phyloP scores from a whole-genome alignment of 2,888 invertebrate species.

The Orthonychiurus folsomi region DNA sequence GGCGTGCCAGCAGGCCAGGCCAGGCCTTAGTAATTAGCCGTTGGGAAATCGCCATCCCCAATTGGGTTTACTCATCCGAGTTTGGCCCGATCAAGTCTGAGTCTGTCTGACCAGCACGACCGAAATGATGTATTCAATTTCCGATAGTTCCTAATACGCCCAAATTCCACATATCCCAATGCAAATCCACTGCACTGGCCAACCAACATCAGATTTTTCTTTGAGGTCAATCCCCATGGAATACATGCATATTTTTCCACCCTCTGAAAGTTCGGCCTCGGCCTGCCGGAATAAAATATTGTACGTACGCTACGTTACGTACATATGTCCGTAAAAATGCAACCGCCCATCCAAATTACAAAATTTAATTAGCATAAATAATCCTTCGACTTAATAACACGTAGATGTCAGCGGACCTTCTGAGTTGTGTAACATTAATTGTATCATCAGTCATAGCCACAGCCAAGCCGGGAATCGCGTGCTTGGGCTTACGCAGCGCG shows the following conservation, averaged over 20 bases:
- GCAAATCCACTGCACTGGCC: too few species aligned
- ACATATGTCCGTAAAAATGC: too few species aligned
- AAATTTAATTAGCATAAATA: conserved; percentile 1
- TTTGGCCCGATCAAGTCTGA: too few species aligned
- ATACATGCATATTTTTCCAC: neutral
- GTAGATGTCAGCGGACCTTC: too few species aligned
- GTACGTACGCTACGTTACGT: too few species aligned
- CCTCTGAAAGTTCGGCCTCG: neutral
- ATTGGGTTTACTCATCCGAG: too few species aligned
- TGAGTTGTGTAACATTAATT: neutral
- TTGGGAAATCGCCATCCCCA: too few species aligned
- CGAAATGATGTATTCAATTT: neutral
- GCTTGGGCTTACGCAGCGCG: too few species aligned
- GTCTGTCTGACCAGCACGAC: neutral
- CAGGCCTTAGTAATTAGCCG: neutral
- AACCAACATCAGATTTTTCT: neutral
- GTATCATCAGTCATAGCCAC: neutral
- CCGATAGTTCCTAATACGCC: neutral
- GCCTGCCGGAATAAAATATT: too few species aligned
- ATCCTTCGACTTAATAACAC: too few species aligned
- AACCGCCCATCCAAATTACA: neutral
- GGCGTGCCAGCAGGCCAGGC: too few species aligned
- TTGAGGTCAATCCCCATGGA: neutral
- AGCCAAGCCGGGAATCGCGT: neutral
- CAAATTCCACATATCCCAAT: neutral